Conservation (phyloP, 2,888 invertebrate genomes). For the Drosophila affinis region DNA sequence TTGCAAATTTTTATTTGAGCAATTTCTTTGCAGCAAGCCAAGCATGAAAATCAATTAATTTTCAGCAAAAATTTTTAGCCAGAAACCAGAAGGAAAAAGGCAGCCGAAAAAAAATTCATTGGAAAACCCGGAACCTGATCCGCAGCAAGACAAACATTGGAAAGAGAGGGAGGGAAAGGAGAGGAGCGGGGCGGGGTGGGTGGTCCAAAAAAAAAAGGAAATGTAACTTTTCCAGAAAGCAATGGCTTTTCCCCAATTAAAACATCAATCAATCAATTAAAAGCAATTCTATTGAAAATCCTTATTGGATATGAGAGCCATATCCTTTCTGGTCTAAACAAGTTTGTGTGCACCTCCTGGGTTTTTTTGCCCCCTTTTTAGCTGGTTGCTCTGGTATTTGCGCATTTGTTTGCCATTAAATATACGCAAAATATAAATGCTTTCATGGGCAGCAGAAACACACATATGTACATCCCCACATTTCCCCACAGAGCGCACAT, state of each 20-base stretch:
- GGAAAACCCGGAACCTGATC: conserved; percentile 39
- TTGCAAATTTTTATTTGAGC: conserved; percentile 77
- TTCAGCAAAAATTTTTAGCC: conserved; percentile 76
- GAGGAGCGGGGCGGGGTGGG: not conserved
- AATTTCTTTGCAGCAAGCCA: conserved; percentile 73
- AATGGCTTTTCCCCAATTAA: conserved; percentile 80
- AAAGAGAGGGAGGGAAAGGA: conserved; percentile 10
- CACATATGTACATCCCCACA: not conserved
- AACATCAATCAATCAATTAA: conserved; percentile 82
- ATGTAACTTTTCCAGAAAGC: conserved; percentile 50
- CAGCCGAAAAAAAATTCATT: conserved; percentile 30
- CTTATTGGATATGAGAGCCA: conserved; percentile 67
- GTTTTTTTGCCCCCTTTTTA: conserved; percentile 8
- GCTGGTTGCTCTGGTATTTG: conserved; percentile 36
- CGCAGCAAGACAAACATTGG: conserved; percentile 47
- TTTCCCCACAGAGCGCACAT: not conserved
- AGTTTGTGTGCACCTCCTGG: conserved; percentile 40
- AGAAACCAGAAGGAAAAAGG: conserved; percentile 31
- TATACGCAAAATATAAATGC: conserved; percentile 65
- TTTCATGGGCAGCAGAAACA: conserved; percentile 47
- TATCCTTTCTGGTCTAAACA: conserved; percentile 63
- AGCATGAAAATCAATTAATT: conserved; percentile 80
- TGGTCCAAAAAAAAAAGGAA: conserved; percentile 32
- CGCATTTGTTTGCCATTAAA: conserved; percentile 63
- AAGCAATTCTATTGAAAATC: conserved; percentile 78